Conservation (phyloP, 2,797 vertebrate species). For the Psittacula derbiana region DNA sequence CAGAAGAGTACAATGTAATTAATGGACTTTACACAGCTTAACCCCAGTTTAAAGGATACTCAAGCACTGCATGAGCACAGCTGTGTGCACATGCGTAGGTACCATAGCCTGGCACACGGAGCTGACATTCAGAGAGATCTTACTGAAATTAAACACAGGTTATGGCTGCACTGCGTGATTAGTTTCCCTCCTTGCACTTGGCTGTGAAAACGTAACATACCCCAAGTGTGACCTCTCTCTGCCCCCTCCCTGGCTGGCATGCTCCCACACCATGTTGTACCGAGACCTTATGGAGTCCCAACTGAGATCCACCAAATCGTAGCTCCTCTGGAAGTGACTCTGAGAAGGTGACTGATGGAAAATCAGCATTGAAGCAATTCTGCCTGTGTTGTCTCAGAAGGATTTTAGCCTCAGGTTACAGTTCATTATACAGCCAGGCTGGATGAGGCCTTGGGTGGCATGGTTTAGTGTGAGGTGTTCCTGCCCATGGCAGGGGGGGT, state of each 20-base stretch:
- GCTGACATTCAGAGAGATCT: neutral
- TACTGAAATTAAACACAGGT: neutral
- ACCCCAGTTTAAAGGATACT: neutral
- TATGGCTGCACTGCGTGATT: neutral
- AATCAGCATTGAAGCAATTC: neutral
- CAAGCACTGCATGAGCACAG: fast-evolving
- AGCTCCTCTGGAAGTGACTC: neutral
- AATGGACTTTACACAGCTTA: neutral
- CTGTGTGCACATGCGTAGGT: fast-evolving
- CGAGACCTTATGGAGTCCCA: neutral
- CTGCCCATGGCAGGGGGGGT: too few relatives aligned
- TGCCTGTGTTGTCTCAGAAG: neutral
- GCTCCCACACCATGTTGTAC: fast-evolving
- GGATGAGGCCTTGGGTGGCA: too few relatives aligned
- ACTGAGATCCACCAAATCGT: fast-evolving
- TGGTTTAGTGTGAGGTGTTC: too few relatives aligned
- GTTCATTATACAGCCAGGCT: too few relatives aligned
- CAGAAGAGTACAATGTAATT: neutral
- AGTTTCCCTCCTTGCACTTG: neutral
- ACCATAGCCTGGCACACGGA: fast-evolving
- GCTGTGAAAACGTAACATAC: neutral
- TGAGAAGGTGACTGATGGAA: neutral
- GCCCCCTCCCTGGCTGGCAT: neutral
- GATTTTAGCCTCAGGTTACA: neutral
- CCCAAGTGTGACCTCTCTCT: neutral